Percentiles rank a stretch among this genome's conserved stretches.
Conservation (phyloP, 2,797 vertebrate species). For the Sebastes flavidus region DNA sequence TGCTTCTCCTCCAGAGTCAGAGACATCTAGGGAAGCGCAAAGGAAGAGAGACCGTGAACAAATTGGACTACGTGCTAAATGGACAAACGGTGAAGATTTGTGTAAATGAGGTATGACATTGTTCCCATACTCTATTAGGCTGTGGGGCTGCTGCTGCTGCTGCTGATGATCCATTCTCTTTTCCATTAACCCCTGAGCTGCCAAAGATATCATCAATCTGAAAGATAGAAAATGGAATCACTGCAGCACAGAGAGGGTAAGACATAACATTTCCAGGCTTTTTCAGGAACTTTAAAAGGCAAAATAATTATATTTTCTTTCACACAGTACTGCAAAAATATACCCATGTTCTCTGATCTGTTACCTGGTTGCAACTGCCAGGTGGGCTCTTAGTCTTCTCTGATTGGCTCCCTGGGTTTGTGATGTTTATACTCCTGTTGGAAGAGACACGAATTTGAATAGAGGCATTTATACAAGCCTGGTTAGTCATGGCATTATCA, state of each 20-base stretch:
- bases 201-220: conserved; percentile 93
- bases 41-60: not conserved
- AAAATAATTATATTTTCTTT: not conserved
- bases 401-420: conserved; percentile 84
- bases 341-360: not conserved
- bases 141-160: conserved; percentile 72
- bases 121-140: conserved; percentile 85
- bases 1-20: conserved; percentile 98
- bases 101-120: not conserved
- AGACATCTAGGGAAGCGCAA: conserved; percentile 81
- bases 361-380: conserved; percentile 87
- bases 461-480: not conserved
- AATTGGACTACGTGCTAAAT: not conserved
- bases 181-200: conserved; percentile 83
- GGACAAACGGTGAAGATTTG: not conserved
- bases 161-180: conserved; percentile 87
- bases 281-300: not conserved
- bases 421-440: conserved; percentile 87
- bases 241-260: not conserved
- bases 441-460: not conserved
- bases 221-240: not conserved
- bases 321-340: not conserved
- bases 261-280: not conserved
- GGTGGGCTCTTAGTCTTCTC: conserved; percentile 86
- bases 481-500: no score